Evolutionary conservation across 2,797 vertebrate genomes (phyloP).

Genomic region (Agapornis canus): DNA sequence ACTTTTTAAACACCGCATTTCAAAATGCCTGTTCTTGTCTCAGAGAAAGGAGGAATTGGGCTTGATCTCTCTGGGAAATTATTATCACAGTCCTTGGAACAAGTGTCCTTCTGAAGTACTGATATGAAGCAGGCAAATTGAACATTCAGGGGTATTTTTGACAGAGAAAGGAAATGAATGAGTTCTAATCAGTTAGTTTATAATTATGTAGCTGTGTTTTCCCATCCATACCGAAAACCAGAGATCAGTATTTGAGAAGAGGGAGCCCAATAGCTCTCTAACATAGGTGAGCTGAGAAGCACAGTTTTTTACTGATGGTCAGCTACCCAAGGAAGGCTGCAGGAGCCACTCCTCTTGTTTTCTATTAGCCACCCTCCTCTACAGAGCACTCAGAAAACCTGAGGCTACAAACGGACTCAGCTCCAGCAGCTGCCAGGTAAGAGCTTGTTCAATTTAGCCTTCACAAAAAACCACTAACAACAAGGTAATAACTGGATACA

Average conservation of each 20-base stretch:
- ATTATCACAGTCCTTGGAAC: background rate
- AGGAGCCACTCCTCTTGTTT: background rate
- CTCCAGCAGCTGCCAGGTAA: background rate
- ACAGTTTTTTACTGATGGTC: background rate
- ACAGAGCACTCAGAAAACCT: background rate
- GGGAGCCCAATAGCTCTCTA: background rate
- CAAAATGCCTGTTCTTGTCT: background rate
- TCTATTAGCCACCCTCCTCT: background rate
- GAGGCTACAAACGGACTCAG: background rate
- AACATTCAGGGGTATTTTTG: background rate
- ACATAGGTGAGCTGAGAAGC: background rate
- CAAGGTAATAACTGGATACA: background rate
- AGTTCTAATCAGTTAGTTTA: background rate
- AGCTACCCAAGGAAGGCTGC: background rate
- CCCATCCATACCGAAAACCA: background rate
- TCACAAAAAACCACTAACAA: background rate
- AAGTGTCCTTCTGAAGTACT: background rate
- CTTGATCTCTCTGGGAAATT: background rate
- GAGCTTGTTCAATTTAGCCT: background rate
- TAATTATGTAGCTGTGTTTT: background rate
- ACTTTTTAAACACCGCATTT: background rate
- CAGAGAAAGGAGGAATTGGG: background rate
- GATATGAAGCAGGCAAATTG: background rate
- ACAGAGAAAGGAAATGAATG: background rate
- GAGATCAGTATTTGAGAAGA: background rate